phyloP scores from a whole-genome alignment of 2,113 vertebrate species.

The Oncorhynchus tshawytscha region DNA sequence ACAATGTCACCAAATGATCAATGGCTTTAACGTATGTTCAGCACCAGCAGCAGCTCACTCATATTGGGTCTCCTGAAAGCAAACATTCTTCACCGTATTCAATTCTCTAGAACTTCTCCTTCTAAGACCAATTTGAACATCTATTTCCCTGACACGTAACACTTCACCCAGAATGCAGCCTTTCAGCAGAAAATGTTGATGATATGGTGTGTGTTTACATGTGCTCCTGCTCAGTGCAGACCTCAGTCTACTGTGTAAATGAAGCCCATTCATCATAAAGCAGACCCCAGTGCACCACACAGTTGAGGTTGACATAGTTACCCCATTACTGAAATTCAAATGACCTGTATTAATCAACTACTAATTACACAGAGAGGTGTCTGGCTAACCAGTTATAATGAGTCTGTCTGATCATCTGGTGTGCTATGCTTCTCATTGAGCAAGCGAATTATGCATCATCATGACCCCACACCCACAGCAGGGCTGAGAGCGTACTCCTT shows the following conservation, averaged over 20 bases:
- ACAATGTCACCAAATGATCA: slow-evolving; percentile 46
- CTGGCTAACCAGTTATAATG: slow-evolving; percentile 59
- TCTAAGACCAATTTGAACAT: slow-evolving; percentile 18
- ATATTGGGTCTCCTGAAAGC: slow-evolving; percentile 30
- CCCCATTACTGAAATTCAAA: slow-evolving; percentile 37
- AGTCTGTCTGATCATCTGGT: slow-evolving; percentile 31
- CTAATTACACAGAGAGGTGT: slow-evolving; percentile 57
- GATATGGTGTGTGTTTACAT: not conserved
- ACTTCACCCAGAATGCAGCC: slow-evolving; percentile 10
- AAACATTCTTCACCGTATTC: slow-evolving; percentile 26
- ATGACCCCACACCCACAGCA: slow-evolving; percentile 36
- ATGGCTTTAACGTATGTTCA: slow-evolving; percentile 28
- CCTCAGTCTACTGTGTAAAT: slow-evolving; percentile 27
- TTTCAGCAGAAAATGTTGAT: not conserved
- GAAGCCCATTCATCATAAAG: slow-evolving; percentile 27
- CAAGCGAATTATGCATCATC: slow-evolving; percentile 45
- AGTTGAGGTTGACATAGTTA: slow-evolving; percentile 4
- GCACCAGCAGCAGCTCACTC: slow-evolving; percentile 48
- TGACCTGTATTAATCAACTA: slow-evolving; percentile 53
- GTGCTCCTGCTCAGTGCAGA: not conserved
- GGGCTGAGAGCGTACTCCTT: not conserved
- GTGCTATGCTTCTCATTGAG: slow-evolving; percentile 34
- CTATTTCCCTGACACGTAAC: slow-evolving; percentile 11
- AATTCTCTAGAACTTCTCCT: slow-evolving; percentile 23
- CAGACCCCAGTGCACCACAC: slow-evolving; percentile 4